Conservation (phyloP, 2,888 invertebrate species). For the Hybos culiciformis region DNA sequence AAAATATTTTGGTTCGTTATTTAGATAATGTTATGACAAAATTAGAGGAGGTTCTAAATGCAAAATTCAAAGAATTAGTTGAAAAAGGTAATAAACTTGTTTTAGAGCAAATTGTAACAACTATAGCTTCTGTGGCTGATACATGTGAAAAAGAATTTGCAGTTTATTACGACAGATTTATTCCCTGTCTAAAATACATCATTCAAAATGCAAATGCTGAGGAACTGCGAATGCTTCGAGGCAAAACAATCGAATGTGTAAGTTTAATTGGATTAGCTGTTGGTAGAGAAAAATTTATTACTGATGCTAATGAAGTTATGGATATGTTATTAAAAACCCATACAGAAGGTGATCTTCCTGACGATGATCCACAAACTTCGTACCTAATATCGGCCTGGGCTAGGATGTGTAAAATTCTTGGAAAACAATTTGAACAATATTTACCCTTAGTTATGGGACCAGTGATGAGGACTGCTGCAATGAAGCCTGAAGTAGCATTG, state of each 20-base stretch:
- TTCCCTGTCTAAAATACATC: slow-evolving; percentile 94
- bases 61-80: slow-evolving; percentile 88
- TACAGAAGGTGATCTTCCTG: slow-evolving; percentile 68
- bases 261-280: slow-evolving; percentile 89
- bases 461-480: slow-evolving; percentile 71
- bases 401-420: slow-evolving; percentile 90
- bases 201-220: slow-evolving; percentile 83
- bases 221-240: slow-evolving; percentile 80
- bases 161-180: slow-evolving; percentile 80
- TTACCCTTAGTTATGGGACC: slow-evolving; percentile 83
- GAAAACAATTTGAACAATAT: slow-evolving; percentile 74
- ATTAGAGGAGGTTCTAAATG: slow-evolving; percentile 74
- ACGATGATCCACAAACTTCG: slow-evolving; percentile 93
- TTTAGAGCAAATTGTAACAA: slow-evolving; percentile 91
- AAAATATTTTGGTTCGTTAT: slow-evolving; percentile 79
- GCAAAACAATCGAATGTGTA: slow-evolving; percentile 98
- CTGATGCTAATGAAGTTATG: slow-evolving; percentile 93
- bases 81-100: slow-evolving; percentile 92
- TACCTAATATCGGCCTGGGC: slow-evolving; percentile 99
- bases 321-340: slow-evolving; percentile 84
- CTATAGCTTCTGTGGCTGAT: slow-evolving; percentile 96
- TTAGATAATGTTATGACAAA: slow-evolving; percentile 83
- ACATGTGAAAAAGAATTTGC: slow-evolving; percentile 94
- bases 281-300: slow-evolving; percentile 70
- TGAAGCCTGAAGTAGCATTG: slow-evolving; percentile 80